Evolutionary conservation across 2,888 invertebrate species (phyloP).

Genomic region (Stenodera caucasica): DNA sequence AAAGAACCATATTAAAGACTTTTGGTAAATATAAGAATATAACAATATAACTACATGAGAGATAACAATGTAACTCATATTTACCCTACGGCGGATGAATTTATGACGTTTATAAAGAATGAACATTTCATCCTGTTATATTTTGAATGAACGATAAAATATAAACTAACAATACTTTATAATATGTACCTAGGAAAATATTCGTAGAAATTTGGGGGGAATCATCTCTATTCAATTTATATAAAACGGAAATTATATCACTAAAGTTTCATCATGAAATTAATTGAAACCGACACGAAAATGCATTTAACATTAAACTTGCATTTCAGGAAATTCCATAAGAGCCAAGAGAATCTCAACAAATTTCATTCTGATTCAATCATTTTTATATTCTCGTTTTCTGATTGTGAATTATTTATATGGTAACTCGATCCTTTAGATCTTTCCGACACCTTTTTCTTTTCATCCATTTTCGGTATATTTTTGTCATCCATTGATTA

Average conservation of each 20-base stretch:
- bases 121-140: constrained; percentile 25
- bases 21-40: constrained; percentile 35
- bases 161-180: constrained; percentile 32
- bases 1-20: constrained; percentile 30
- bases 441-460: background rate
- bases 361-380: too few relatives aligned
- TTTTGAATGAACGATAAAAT: constrained; percentile 29
- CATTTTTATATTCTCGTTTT: too few relatives aligned
- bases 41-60: constrained; percentile 24
- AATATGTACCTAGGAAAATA: background rate
- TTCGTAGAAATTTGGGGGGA: background rate
- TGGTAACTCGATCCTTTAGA: background rate
- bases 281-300: too few relatives aligned
- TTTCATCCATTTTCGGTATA: background rate
- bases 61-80: constrained; percentile 41
- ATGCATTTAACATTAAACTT: too few relatives aligned
- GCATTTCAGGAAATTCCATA: too few relatives aligned
- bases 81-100: constrained; percentile 33
- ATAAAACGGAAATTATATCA: too few relatives aligned
- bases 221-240: too few relatives aligned
- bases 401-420: constrained; percentile 5
- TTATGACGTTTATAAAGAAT: constrained; percentile 29
- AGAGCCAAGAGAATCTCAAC: too few relatives aligned
- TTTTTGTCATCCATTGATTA: background rate
- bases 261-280: too few relatives aligned